Percentiles rank a stretch among this genome's conserved stretches.
These are phyloP conservation scores for Agrilus mali DNA, from an alignment of 2,888 invertebrate genomes.

Conservation along the genomic window DNA sequence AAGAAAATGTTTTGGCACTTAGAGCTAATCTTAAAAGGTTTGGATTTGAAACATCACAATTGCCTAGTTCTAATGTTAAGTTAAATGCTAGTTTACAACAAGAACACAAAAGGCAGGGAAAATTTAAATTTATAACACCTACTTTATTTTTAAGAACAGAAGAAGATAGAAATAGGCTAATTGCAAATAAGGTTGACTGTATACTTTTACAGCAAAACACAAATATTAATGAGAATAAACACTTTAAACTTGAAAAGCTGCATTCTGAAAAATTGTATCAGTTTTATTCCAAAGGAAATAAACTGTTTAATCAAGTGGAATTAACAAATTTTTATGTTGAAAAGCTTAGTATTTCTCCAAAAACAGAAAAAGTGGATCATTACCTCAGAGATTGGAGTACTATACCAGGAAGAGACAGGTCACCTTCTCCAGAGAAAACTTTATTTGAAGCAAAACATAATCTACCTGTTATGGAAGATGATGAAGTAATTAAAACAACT, in stretches of 20 bases:
- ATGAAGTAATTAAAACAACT: background rate
- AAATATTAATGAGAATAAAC: too few species aligned
- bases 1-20: slow-evolving; percentile 26
- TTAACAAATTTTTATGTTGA: slow-evolving; percentile 14
- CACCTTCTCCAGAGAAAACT: slow-evolving; percentile 30
- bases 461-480: slow-evolving; percentile 1
- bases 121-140: slow-evolving; percentile 27
- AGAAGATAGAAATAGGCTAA: slow-evolving; percentile 25
- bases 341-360: slow-evolving; percentile 30
- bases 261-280: slow-evolving; percentile 7
- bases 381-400: slow-evolving; percentile 47
- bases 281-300: background rate
- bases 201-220: slow-evolving; percentile 16
- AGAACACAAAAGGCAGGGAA: slow-evolving; percentile 22
- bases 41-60: slow-evolving; percentile 37
- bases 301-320: background rate
- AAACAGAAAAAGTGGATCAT: slow-evolving; percentile 31
- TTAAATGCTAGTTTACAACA: slow-evolving; percentile 12
- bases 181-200: slow-evolving; percentile 24
- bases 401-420: slow-evolving; percentile 50
- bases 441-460: background rate
- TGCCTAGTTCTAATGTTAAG: background rate
- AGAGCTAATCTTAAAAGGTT: slow-evolving; percentile 46
- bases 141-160: slow-evolving; percentile 24
- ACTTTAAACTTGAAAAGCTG: too few species aligned